Conservation (phyloP, 2,888 invertebrate species). For the Sminthurides aquaticus region DNA sequence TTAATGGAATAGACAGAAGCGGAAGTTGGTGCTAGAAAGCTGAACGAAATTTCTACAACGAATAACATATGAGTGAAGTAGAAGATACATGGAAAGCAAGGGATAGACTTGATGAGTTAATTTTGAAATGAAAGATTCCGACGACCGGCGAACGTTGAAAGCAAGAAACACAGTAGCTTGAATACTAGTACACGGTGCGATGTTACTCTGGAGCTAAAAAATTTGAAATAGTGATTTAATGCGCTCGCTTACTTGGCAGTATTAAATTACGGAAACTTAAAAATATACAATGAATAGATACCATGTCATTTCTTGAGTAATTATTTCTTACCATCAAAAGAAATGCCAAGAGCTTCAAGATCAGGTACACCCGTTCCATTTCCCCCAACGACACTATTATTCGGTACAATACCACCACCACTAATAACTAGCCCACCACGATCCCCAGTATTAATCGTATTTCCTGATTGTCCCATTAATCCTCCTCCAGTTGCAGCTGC, state of each 20-base stretch:
- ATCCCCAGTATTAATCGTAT: neutral
- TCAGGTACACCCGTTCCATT: slow-evolving; percentile 56
- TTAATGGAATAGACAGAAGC: no score
- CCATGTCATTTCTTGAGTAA: no score
- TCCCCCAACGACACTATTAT: slow-evolving; percentile 66
- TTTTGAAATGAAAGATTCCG: neutral
- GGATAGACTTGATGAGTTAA: neutral
- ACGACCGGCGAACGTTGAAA: slow-evolving; percentile 1
- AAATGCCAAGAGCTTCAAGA: slow-evolving; percentile 40
- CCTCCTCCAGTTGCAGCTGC: slow-evolving; percentile 17
- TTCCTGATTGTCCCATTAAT: neutral
- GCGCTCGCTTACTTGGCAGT: no score
- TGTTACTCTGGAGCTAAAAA: neutral
- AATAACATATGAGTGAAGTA: no score
- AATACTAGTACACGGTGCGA: neutral
- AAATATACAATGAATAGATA: no score
- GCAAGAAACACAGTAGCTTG: neutral
- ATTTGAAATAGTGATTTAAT: no score
- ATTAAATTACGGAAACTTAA: no score
- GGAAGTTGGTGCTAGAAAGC: no score
- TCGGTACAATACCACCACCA: slow-evolving; percentile 15
- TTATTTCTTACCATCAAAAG: slow-evolving; percentile 23
- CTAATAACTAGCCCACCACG: slow-evolving; percentile 9
- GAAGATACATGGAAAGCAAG: neutral
- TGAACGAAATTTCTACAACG: no score